Percentiles rank a stretch among this genome's conserved stretches.
These are phyloP conservation scores for Nettapus auritus DNA, from an alignment of 2,113 vertebrate species.

Conservation along the genomic window DNA sequence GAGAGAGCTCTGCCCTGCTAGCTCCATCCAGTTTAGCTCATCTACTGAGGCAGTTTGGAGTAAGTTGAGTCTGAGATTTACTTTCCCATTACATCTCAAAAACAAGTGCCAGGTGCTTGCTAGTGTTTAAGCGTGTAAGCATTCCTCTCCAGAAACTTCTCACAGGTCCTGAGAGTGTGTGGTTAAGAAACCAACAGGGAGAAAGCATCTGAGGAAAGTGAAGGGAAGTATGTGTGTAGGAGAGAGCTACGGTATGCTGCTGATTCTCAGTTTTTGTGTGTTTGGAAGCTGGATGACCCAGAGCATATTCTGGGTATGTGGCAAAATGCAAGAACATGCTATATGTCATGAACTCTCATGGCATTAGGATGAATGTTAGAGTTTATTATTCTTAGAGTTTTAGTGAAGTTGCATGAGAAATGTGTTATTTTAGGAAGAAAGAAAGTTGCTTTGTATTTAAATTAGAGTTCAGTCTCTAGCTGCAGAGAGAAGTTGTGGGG, in stretches of 20 bases:
- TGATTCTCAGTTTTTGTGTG: background rate
- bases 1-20: background rate
- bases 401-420: background rate
- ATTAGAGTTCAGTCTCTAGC: background rate
- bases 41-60: background rate
- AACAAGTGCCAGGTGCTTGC: background rate
- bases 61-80: background rate
- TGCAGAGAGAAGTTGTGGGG: background rate
- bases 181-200: background rate
- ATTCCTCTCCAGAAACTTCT: background rate
- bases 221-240: background rate
- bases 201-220: background rate
- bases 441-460: background rate
- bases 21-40: background rate
- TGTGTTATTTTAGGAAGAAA: background rate
- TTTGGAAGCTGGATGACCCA: background rate
- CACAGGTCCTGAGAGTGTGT: background rate
- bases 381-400: background rate
- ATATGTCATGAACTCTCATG: background rate
- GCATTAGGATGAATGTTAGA: background rate
- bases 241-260: background rate
- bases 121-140: background rate
- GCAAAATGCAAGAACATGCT: background rate
- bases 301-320: background rate
- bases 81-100: background rate